Evolutionary conservation across 2,797 vertebrate genomes (phyloP), one percentile per base, ranked within the genome.

Genomic region (Bucorvus abyssinicus): DNA sequence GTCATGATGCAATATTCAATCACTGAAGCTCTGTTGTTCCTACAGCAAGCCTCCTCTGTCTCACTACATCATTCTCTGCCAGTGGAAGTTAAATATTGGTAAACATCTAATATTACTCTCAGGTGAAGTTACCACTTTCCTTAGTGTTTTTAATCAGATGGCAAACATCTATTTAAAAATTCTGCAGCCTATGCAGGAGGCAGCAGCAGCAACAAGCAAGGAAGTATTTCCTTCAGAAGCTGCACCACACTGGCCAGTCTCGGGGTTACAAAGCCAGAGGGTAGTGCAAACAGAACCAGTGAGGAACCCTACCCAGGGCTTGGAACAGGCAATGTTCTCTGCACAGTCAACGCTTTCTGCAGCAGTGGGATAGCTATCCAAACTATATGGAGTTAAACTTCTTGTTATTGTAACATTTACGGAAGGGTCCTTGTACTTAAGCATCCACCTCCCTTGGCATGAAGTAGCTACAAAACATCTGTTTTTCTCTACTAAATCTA

Each of bases 251-350:
- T 29, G 45, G 14, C 26, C 38, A 44, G 29, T 19, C 32, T 21
- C 3, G 0, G 3, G 4, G 1, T 5, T 20, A 18, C 64, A 47
- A 47, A 56, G 56, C 20, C 81, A 65, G 36, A 69, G 49, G 34
- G 45, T 0, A n/a, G 2, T 1, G 6, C 26, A 12, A 3, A 22
- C 1, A 23, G 61, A 63, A 76, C 16, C 42, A 3, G 4, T 10
- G 0, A 47, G 18, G 30, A 2, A 9, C 34, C 53, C 67, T 17
- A 3, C 14, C 42, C 57, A 9, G 14, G 26, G 57, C 53, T 7
- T 11, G 34, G 40, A 45, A 47, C 0, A 0, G 34, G 22, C n/a
- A n/a, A 18, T 0, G 10, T 32, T 17, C 65, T 22, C 75, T 44
- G 36, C 59, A 21, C 52, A 34, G 8, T 4, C 18, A 63, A 36